A percentile compares a stretch with the other conserved stretches of the same genome.
phyloP scores from a whole-genome alignment of 1,140 invertebrate species.

The Drosophila bocki region DNA sequence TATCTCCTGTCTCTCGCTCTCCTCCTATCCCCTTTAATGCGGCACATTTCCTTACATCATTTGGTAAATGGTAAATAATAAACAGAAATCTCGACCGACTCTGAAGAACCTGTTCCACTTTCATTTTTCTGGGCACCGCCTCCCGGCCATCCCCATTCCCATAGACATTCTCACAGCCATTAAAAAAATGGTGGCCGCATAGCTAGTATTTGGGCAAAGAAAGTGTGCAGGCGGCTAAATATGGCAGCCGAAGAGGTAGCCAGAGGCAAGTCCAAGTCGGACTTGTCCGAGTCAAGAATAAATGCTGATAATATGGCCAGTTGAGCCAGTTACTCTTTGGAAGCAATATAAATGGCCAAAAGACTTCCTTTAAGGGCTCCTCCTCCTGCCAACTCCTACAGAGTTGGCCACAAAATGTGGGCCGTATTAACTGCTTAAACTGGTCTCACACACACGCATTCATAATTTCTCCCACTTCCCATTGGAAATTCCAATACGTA shows the following conservation, averaged over 20 bases:
- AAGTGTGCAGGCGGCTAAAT: slow-evolving; percentile 32
- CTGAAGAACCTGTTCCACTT: slow-evolving; percentile 35
- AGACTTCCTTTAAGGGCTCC: background rate
- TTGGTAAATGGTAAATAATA: slow-evolving; percentile 26
- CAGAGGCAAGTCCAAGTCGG: slow-evolving; percentile 7
- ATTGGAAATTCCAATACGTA: slow-evolving; percentile 15
- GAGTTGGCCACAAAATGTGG: background rate
- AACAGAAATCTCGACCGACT: slow-evolving; percentile 30
- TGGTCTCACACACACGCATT: slow-evolving; percentile 3
- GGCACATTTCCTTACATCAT: slow-evolving; percentile 44
- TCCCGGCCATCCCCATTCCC: background rate
- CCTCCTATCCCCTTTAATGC: background rate
- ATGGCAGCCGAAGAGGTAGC: slow-evolving; percentile 5
- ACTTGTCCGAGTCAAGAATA: slow-evolving; percentile 18
- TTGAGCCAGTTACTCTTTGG: slow-evolving; percentile 2
- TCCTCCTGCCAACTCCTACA: background rate
- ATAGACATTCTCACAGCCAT: background rate
- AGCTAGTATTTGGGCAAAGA: slow-evolving; percentile 30
- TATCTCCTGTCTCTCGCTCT: slow-evolving; percentile 11
- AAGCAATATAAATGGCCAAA: background rate
- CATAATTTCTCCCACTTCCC: slow-evolving; percentile 6
- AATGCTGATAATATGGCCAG: slow-evolving; percentile 14
- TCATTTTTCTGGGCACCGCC: slow-evolving; percentile 40
- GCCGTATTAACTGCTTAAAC: background rate
- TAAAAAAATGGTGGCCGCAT: slow-evolving; percentile 26